Conservation (phyloP, 2,888 invertebrate species). For the Synergus laeviventris region DNA sequence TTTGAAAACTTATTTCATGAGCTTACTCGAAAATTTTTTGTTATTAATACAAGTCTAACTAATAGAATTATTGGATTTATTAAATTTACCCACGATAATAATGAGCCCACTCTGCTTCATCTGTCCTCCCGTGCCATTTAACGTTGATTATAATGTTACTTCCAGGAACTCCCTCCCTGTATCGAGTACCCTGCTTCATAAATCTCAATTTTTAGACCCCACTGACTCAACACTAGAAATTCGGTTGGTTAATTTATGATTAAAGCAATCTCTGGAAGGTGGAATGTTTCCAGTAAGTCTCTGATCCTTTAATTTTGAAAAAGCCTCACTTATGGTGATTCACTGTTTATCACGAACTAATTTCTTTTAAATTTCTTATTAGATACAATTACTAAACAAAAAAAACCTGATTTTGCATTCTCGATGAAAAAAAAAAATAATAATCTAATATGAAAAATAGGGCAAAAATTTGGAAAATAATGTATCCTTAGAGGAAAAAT, state of each 20-base stretch:
- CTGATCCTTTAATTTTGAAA: slow-evolving; percentile 20
- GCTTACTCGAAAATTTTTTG: too few relatives aligned
- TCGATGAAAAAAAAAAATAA: too few relatives aligned
- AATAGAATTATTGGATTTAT: slow-evolving; percentile 12
- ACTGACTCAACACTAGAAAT: slow-evolving; percentile 25
- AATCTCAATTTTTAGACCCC: slow-evolving; percentile 46
- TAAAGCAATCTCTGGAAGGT: background rate
- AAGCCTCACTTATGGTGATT: background rate
- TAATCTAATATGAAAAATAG: too few relatives aligned
- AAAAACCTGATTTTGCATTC: too few relatives aligned
- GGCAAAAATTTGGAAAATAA: too few relatives aligned
- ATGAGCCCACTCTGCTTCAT: slow-evolving; percentile 6
- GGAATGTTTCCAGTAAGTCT: too few relatives aligned
- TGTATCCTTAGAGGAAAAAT: background rate
- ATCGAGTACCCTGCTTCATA: slow-evolving; percentile 36
- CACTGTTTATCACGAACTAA: background rate
- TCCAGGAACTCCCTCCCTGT: background rate
- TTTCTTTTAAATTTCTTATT: background rate
- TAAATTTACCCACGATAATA: background rate
- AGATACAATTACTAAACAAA: too few relatives aligned
- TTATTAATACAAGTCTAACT: background rate
- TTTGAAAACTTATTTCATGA: too few relatives aligned
- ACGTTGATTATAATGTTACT: slow-evolving; percentile 28
- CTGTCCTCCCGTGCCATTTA: slow-evolving; percentile 37
- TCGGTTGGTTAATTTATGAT: slow-evolving; percentile 16